phyloP scores from a whole-genome alignment of 2,888 invertebrate genomes.

The Julus scanicus region DNA sequence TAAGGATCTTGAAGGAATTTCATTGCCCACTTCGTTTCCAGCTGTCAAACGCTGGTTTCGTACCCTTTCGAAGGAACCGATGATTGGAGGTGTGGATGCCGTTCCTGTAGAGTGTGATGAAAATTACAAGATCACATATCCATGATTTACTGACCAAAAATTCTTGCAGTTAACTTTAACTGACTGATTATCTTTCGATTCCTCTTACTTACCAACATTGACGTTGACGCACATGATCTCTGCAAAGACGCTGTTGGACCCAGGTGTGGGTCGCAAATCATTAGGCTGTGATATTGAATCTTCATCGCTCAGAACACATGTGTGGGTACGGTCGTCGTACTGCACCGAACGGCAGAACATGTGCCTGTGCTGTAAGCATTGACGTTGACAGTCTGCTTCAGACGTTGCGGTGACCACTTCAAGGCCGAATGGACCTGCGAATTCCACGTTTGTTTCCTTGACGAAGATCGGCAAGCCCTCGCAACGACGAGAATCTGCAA shows the following conservation, averaged over 20 bases:
- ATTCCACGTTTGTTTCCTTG: constrained; percentile 87
- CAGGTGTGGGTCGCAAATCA: constrained; percentile 73
- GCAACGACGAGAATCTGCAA: constrained; percentile 83
- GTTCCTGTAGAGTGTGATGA: constrained; percentile 48
- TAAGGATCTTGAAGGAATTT: constrained; percentile 86
- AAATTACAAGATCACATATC: too few species aligned
- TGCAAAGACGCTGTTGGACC: constrained; percentile 74
- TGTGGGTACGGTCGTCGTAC: constrained; percentile 86
- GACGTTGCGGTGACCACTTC: constrained; percentile 88
- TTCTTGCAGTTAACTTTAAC: too few species aligned
- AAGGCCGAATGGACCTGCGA: constrained; percentile 88
- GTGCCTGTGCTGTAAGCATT: constrained; percentile 73
- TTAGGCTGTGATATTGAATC: constrained; percentile 90
- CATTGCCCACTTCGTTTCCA: constrained; percentile 63
- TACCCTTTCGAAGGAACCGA: constrained; percentile 57
- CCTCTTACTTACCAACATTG: constrained; percentile 76
- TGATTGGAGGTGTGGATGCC: constrained; percentile 67
- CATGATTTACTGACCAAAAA: too few species aligned
- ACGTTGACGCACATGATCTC: constrained; percentile 85
- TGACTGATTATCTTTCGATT: too few species aligned
- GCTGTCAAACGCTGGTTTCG: constrained; percentile 56
- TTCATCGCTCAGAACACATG: constrained; percentile 90
- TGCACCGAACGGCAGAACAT: constrained; percentile 88
- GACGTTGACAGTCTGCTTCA: constrained; percentile 86
- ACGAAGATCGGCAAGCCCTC: constrained; percentile 88